phyloP scores from a whole-genome alignment of 1,140 invertebrate genomes.

The Myzus persicae region DNA sequence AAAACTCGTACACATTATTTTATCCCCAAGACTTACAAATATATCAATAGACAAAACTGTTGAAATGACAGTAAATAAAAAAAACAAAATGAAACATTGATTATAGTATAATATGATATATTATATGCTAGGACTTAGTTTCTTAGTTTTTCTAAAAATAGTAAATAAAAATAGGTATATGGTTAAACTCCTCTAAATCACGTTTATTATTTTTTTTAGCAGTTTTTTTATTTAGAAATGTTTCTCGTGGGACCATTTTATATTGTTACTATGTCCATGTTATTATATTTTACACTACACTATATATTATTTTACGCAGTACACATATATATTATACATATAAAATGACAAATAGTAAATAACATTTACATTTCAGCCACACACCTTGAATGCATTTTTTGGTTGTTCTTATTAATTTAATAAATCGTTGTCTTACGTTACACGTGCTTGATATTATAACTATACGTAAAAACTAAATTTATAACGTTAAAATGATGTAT shows the following conservation, averaged over 20 bases:
- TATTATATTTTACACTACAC: not conserved
- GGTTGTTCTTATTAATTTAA: not conserved
- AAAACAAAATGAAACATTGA: not conserved
- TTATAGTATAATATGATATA: not conserved
- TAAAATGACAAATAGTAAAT: not conserved
- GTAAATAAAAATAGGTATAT: not conserved
- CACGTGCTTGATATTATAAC: not conserved
- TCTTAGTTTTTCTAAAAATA: not conserved
- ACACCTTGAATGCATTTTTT: not conserved
- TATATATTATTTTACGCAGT: no score
- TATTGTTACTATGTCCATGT: not conserved
- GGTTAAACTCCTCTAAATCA: slow-evolving; percentile 10
- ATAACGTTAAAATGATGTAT: not conserved
- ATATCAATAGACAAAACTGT: not conserved
- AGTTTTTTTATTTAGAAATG: not conserved
- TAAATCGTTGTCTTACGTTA: not conserved
- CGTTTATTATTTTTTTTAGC: not conserved
- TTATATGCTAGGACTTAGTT: not conserved
- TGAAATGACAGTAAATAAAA: not conserved
- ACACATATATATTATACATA: not conserved
- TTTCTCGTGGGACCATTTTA: not conserved
- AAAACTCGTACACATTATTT: not conserved
- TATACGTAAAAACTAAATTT: not conserved
- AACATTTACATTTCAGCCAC: not conserved
- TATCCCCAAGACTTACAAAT: not conserved